Evolutionary conservation across 2,113 vertebrate species (phyloP).

Genomic region (Condylura cristata): DNA sequence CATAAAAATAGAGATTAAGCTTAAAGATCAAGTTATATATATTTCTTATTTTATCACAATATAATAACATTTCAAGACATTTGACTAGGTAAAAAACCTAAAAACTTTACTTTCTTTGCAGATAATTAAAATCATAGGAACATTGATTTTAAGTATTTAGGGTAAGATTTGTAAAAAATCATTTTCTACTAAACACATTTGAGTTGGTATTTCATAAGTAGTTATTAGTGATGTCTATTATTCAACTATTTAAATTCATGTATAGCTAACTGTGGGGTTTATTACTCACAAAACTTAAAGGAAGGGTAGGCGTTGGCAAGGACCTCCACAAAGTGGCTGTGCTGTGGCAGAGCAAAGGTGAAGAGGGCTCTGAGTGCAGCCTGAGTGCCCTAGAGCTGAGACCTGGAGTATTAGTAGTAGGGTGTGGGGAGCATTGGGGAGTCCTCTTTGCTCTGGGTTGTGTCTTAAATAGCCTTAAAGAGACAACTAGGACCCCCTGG

Average conservation of each 20-base stretch:
- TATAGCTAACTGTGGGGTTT: neutral
- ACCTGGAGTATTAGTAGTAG: neutral
- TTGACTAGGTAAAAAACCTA: neutral
- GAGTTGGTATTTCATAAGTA: neutral
- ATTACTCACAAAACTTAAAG: neutral
- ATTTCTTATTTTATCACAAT: neutral
- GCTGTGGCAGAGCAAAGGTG: neutral
- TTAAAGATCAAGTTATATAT: neutral
- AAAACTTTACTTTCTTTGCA: neutral
- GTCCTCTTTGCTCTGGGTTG: neutral
- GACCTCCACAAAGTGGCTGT: accelerated
- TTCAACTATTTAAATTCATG: neutral
- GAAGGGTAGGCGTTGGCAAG: neutral
- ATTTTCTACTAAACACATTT: neutral
- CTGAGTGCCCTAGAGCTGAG: no score
- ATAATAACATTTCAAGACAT: neutral
- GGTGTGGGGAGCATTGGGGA: neutral
- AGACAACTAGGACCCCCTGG: no score
- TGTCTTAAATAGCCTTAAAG: neutral
- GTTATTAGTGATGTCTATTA: neutral
- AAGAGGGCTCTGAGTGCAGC: neutral
- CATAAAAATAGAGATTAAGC: no score
- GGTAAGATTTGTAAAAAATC: neutral
- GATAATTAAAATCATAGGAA: neutral
- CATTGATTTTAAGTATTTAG: neutral